Evolutionary conservation across 1,140 invertebrate genomes (phyloP), one percentile per base, ranked within the genome.

Genomic region (Drosophila auraria): DNA sequence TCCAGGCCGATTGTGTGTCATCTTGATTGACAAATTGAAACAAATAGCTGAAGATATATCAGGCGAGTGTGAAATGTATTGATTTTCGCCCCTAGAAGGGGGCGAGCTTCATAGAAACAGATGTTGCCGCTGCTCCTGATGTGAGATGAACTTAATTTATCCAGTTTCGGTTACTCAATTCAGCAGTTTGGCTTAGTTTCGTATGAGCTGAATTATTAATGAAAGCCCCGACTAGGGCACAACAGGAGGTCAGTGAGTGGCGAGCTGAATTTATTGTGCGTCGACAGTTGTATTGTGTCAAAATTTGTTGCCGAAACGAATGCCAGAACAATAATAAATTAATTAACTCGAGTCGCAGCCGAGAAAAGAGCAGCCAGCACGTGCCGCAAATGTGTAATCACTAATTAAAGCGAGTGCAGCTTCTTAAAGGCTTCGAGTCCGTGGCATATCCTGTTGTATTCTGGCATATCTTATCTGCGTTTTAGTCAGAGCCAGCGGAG

Each of bases 271-370:
- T 78, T 86, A 78, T 79, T 71, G 72, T 54, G 56, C 40, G 68
- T 27, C 69, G 23, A 49, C 54, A 45, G 70, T 58, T 45, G 59
- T 63, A 71, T 82, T 76, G 64, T 82, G 78, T 82, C 74, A 70
- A 82, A 82, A 69, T 53, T 77, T 70, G 69, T 82, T 76, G 60
- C 74, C 60, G 33, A 68, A 78, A 62, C 49, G 44, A 77, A 79
- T 79, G 58, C 70, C 68, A 84, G 70, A 75, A 86, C 82, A 86
- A 86, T 86, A 80, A 87, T 86, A 86, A 86, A 86, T 86, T 86
- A 86, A 86, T 86, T 86, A 86, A 82, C 70, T 62, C 30, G 53
- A 53, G 20, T 72, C 17, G 60, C 49, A 62, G 60, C 17, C 60
- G 53, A 27, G 54, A 84, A 78, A 75, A 56, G 64, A 50, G 47